Conservation (phyloP, 2,888 invertebrate genomes). For the Amphipoea lucens region DNA sequence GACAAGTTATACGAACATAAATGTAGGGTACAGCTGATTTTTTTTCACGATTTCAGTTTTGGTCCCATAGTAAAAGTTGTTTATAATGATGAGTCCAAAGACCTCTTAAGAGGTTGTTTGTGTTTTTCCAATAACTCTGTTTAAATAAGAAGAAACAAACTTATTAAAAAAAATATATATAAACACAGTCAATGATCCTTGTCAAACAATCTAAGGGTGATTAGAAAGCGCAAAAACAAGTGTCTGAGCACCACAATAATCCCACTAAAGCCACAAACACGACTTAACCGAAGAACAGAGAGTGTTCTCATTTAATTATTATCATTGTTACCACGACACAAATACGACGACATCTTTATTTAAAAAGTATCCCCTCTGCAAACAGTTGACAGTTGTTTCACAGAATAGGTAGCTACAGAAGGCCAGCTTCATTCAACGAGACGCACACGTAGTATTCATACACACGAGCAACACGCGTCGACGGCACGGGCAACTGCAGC, state of each 20-base stretch:
- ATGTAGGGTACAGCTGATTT: no score
- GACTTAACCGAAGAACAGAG: conserved; percentile 25
- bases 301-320: conserved; percentile 51
- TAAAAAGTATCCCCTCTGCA: conserved; percentile 45
- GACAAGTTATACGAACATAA: no score
- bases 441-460: neutral
- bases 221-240: conserved; percentile 8
- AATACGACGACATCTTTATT: conserved; percentile 58
- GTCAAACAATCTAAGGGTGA: neutral
- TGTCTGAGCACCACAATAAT: conserved; percentile 30
- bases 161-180: neutral
- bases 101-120: no score
- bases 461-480: neutral
- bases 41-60: no score
- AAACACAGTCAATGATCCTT: neutral
- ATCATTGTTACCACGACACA: conserved; percentile 51
- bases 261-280: conserved; percentile 28
- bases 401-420: conserved; percentile 11
- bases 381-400: conserved; percentile 26
- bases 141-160: no score
- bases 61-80: no score
- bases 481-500: no score
- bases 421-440: neutral
- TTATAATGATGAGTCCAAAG: no score
- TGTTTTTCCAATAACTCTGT: no score